Conservation (phyloP, 1,140 invertebrate species). For the Samia ricini region DNA sequence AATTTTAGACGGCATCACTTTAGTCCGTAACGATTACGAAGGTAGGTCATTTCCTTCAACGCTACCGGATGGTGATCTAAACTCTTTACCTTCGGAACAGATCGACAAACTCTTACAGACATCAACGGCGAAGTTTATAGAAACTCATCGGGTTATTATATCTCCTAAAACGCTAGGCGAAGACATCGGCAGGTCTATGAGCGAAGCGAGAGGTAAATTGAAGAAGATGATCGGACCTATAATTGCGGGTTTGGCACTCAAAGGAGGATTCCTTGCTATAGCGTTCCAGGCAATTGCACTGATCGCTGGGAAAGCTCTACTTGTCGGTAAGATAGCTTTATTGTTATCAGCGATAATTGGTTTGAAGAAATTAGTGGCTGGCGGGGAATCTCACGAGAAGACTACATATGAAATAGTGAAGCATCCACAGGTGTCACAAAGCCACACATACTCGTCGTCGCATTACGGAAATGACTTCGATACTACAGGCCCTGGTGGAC, state of each 20-base stretch:
- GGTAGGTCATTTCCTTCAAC: constrained; percentile 63
- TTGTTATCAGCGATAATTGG: constrained; percentile 86
- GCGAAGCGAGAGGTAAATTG: constrained; percentile 84
- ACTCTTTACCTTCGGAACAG: constrained; percentile 75
- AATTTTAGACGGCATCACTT: constrained; percentile 79
- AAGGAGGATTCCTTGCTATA: constrained; percentile 86
- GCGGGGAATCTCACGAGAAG: constrained; percentile 82
- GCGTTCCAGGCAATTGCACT: constrained; percentile 86
- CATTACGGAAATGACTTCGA: constrained; percentile 84
- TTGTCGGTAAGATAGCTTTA: constrained; percentile 87
- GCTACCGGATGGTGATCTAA: constrained; percentile 66
- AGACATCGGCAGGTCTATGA: constrained; percentile 77
- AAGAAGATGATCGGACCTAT: constrained; percentile 91
- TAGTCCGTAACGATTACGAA: constrained; percentile 64
- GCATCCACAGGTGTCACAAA: constrained; percentile 87
- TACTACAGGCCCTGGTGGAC: constrained; percentile 75
- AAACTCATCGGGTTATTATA: constrained; percentile 80
- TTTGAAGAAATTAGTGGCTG: constrained; percentile 84
- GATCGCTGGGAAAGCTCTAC: constrained; percentile 87
- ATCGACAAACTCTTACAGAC: constrained; percentile 79
- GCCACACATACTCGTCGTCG: constrained; percentile 85
- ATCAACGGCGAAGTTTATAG: constrained; percentile 77
- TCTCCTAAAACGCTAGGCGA: constrained; percentile 69
- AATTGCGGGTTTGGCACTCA: constrained; percentile 88
- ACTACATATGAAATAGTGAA: constrained; percentile 92